Evolutionary conservation across 2,113 vertebrate species (phyloP), one percentile per base, ranked within the genome.

Genomic region (Baryphthengus martii): DNA sequence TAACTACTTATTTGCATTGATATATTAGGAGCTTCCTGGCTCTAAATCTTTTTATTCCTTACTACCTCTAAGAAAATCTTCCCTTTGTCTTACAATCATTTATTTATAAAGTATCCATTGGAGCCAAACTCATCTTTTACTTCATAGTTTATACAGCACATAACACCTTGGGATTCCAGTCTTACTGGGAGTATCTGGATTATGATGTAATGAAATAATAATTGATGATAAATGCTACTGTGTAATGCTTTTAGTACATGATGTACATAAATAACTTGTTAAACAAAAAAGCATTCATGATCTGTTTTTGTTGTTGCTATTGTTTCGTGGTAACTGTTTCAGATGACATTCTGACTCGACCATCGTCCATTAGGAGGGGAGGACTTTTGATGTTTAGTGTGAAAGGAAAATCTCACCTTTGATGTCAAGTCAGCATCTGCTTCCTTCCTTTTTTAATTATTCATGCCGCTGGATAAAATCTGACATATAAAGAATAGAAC

Each of bases 371-470:
- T 94, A 79, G 75, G 39, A 80, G 40, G 83, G 31, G 21, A 86
- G 42, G 23, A 50, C 4, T 91, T 96, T 28, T 66, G 65, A 73
- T 80, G 35, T 65, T 93, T 63, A 59, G 11, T 66, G 42, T 73
- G 49, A 58, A 87, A 88, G 78, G 74, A 92, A 96, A 82, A 90
- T 52, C 45, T 37, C 31, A 81, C 37, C 42, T 85, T 83, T 89
- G 68, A 85, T 87, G 33, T 93, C 59, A 58, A 95, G 70, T 82
- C 74, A 91, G 25, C 55, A 21, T 80, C 82, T 91, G n/a, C 63
- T 88, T 80, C 70, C 75, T 91, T 95, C 39, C 40, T 82, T 89
- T 93, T 93, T 89, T 15, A 86, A 40, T 63, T 76, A 49, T 45
- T 65, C 61, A 25, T 71, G 35, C 70, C 40, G 35, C 37, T 50